A percentile compares a stretch with the other conserved stretches of the same genome.
Conservation (phyloP, 1,140 invertebrate genomes). For the Drosophila bifasciata region DNA sequence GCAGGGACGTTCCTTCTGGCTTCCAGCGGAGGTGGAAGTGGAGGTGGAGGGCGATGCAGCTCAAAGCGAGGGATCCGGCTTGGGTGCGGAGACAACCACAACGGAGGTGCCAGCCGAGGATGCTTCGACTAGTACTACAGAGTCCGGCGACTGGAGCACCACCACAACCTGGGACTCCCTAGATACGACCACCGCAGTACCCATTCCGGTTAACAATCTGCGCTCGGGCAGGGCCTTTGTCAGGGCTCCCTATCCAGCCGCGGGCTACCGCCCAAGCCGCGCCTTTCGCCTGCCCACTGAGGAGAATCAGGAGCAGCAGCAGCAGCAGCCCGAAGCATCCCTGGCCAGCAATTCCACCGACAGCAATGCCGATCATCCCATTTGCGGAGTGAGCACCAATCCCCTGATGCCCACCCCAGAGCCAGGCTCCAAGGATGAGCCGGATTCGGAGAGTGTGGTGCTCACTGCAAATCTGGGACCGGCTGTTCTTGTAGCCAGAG, state of each 20-base stretch:
- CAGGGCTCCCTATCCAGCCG: conserved; percentile 68
- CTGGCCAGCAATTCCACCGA: conserved; percentile 13
- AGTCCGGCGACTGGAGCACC: conserved; percentile 54
- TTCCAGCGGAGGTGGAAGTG: conserved; percentile 51
- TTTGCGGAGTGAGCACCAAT: conserved; percentile 75
- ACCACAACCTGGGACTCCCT: conserved; percentile 40
- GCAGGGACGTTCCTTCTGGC: conserved; percentile 58
- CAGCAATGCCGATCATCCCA: conserved; percentile 65
- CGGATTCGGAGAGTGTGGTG: conserved; percentile 70
- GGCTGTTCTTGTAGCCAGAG: conserved; percentile 54
- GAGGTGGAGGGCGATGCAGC: conserved; percentile 8
- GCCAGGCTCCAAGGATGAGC: conserved; percentile 64
- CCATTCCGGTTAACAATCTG: conserved; percentile 5
- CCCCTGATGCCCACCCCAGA: conserved; percentile 73
- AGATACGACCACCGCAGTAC: conserved; percentile 41
- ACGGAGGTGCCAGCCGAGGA: conserved; percentile 55
- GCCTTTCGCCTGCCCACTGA: conserved; percentile 71
- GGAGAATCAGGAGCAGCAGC: conserved; percentile 25
- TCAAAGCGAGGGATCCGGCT: conserved; percentile 30
- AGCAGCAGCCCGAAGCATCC: conserved; percentile 2
- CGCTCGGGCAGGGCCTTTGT: conserved; percentile 44
- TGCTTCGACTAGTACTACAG: conserved; percentile 53
- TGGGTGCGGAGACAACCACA: conserved; percentile 35
- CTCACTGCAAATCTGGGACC: conserved; percentile 67
- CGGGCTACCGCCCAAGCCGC: conserved; percentile 71